Conservation (phyloP, 1,140 invertebrate species). For the Ptiloglossa arizonensis region DNA sequence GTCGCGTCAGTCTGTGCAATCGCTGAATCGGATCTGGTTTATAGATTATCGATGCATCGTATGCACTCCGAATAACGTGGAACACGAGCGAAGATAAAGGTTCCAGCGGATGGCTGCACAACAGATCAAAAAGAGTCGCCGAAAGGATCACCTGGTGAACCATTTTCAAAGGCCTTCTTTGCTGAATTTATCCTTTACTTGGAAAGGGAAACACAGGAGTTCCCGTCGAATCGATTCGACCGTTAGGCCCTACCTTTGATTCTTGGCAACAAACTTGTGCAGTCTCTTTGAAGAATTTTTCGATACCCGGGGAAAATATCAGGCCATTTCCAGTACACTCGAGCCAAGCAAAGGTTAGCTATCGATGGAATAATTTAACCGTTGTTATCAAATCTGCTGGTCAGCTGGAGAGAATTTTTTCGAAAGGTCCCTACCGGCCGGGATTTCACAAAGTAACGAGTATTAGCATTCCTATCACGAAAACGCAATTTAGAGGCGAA, state of each 20-base stretch:
- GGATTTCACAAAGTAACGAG: too few relatives aligned
- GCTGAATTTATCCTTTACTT: too few relatives aligned
- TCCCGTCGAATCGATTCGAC: conserved; percentile 24
- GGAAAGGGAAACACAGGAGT: not conserved
- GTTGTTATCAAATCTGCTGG: too few relatives aligned
- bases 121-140: not conserved
- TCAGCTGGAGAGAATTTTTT: too few relatives aligned
- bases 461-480: too few relatives aligned
- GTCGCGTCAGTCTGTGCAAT: conserved; percentile 40
- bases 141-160: conserved; percentile 4
- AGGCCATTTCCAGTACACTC: not conserved
- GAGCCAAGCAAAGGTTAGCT: too few relatives aligned
- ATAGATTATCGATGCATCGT: conserved; percentile 57
- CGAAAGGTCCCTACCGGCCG: too few relatives aligned
- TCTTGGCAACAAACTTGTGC: not conserved
- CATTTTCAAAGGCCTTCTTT: conserved; percentile 15
- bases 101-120: not conserved
- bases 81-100: conserved; percentile 15
- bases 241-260: not conserved
- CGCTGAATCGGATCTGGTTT: conserved; percentile 52
- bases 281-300: not conserved
- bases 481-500: too few relatives aligned
- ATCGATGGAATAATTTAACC: too few relatives aligned
- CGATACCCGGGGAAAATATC: not conserved
- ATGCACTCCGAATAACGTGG: conserved; percentile 26